phyloP scores from a whole-genome alignment of 2,113 vertebrate species.

The Oreochromis tanganicae region DNA sequence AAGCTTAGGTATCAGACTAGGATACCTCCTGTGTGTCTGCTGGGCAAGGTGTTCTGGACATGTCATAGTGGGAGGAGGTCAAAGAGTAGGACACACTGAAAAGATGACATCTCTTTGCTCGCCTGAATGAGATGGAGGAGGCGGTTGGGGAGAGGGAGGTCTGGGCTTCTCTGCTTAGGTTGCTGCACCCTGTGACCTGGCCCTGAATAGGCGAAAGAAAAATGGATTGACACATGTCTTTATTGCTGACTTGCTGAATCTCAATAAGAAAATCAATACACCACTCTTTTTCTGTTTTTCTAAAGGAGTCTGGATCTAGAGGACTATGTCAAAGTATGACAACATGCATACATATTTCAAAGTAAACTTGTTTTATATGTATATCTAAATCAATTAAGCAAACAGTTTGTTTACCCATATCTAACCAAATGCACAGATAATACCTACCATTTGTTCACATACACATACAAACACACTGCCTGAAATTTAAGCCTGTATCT shows the following conservation, averaged over 20 bases:
- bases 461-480: not conserved
- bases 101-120: not conserved
- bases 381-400: not conserved
- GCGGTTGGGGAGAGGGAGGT: not conserved
- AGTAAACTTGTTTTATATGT: not conserved
- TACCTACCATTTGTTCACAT: not conserved
- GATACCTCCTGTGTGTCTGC: not conserved
- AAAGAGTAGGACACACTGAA: not conserved
- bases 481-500: not conserved
- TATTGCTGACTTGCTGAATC: not conserved
- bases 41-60: not conserved
- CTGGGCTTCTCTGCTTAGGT: not conserved
- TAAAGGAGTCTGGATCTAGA: not conserved
- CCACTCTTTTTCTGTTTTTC: not conserved
- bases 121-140: not conserved
- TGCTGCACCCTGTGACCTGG: not conserved
- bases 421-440: not conserved
- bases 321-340: not conserved
- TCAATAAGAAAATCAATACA: not conserved
- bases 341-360: not conserved
- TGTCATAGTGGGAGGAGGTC: not conserved
- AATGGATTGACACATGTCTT: not conserved
- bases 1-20: not conserved
- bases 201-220: not conserved
- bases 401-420: fast-evolving